Conservation (phyloP, 2,113 vertebrate genomes). For the Rhinopomastus cyanomelas region DNA sequence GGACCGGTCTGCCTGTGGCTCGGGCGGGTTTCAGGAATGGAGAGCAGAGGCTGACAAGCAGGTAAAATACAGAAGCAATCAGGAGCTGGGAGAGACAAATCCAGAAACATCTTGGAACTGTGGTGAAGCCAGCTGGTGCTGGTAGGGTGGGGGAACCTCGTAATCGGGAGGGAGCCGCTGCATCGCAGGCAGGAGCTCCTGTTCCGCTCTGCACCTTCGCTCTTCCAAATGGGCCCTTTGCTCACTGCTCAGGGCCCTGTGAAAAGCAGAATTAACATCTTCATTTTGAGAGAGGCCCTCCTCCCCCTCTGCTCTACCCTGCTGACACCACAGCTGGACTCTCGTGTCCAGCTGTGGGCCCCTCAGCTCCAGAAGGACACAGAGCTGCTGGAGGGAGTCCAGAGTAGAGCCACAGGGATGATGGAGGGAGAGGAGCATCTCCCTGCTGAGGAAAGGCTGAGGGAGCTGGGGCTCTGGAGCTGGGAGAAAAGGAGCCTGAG, state of each 20-base stretch:
- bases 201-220: background rate
- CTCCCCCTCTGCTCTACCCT: no score
- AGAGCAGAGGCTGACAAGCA: conserved; percentile 12
- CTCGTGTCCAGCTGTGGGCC: no score
- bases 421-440: no score
- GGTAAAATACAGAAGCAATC: background rate
- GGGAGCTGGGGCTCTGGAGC: no score
- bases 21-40: conserved; percentile 47
- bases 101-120: background rate
- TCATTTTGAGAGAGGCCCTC: no score
- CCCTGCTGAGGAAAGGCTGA: no score
- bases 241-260: background rate
- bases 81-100: background rate
- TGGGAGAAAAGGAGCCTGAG: no score
- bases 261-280: background rate
- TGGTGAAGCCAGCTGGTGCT: background rate
- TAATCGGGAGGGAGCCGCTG: background rate
- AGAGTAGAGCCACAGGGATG: no score
- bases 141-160: background rate
- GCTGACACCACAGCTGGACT: no score
- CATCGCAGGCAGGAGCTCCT: background rate
- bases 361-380: no score
- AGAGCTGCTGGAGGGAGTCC: no score
- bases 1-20: conserved; percentile 70
- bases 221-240: background rate